These are phyloP conservation scores for Eupithecia inturbata DNA, from an alignment of 2,888 invertebrate genomes.

Conservation along the genomic window DNA sequence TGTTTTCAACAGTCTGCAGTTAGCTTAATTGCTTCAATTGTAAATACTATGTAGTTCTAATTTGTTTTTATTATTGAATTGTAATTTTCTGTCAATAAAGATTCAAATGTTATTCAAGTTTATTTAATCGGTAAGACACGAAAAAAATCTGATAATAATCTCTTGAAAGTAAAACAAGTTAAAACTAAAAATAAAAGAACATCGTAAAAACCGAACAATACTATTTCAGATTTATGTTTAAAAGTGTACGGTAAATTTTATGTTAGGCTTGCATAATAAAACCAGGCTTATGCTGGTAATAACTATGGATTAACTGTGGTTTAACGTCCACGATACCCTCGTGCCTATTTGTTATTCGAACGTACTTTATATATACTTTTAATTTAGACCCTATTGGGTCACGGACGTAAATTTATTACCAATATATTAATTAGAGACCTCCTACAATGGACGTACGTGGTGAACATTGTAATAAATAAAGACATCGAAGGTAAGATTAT, in stretches of 20 bases:
- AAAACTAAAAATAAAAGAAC: conserved; percentile 11
- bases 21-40: too few relatives aligned
- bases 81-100: too few relatives aligned
- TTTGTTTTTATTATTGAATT: too few relatives aligned
- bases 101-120: neutral
- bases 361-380: conserved; percentile 31
- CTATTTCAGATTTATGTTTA: conserved; percentile 34
- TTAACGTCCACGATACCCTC: conserved; percentile 39
- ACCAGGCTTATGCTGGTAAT: conserved; percentile 19
- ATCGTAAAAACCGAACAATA: conserved; percentile 21
- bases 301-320: conserved; percentile 18
- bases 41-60: too few relatives aligned
- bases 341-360: conserved; percentile 33
- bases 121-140: neutral
- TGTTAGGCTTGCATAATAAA: conserved; percentile 37
- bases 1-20: too few relatives aligned
- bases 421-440: conserved; percentile 32
- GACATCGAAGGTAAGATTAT: neutral
- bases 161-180: neutral
- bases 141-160: conserved; percentile 12
- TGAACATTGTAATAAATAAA: conserved; percentile 17
- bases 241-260: conserved; percentile 35
- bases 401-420: conserved; percentile 32
- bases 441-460: conserved; percentile 11
- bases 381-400: conserved; percentile 25